Base-by-base conservation (phyloP, 1,140 invertebrate genomes). In the Drosophila dunni region DNA sequence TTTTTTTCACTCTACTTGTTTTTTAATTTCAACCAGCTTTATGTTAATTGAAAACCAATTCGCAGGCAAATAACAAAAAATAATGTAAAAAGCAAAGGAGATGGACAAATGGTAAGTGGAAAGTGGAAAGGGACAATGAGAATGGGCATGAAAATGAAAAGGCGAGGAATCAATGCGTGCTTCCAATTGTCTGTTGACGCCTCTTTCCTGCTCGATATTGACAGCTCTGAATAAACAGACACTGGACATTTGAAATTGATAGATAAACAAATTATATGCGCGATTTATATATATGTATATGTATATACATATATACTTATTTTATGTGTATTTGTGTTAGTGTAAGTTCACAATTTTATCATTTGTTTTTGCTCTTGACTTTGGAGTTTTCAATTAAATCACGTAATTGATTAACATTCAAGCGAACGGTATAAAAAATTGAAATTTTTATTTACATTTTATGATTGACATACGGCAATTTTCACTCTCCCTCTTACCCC, bases 381-480 rank as follows among this genome's bases (percentile, higher is more conserved):
- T 86, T 86, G 79, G 71, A 72, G 74, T 79, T 86, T 86, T 86
- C 83, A 86, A 86, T 86, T 86, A 86, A 88, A 88, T 81, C 83
- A 86, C 83, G 76, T 86, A 86, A 86, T 86, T 86, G 83, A 86
- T 86, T 88, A 86, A 85, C 81, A 69, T 53, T 77, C 81, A 75
- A 67, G 74, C 74, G 51, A 20, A 20, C 17, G 34, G 48, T 48
- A 77, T 73, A 69, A 83, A 29, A 84, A 83, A 83, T 85, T 72
- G 63, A 79, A 75, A 88, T 82, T 88, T 68, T 61, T 86, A 86
- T 86, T 86, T 86, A 82, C 83, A 69, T 86, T 88, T 86, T 81
- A 79, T 85, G 78, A 86, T 85, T 84, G 63, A 34, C 36, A 34
- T 36, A 29, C 60, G 48, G 44, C 72, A 62, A 51, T 57, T 57